Conservation (phyloP, 2,888 invertebrate genomes). For the Stenichneumon culpator region DNA sequence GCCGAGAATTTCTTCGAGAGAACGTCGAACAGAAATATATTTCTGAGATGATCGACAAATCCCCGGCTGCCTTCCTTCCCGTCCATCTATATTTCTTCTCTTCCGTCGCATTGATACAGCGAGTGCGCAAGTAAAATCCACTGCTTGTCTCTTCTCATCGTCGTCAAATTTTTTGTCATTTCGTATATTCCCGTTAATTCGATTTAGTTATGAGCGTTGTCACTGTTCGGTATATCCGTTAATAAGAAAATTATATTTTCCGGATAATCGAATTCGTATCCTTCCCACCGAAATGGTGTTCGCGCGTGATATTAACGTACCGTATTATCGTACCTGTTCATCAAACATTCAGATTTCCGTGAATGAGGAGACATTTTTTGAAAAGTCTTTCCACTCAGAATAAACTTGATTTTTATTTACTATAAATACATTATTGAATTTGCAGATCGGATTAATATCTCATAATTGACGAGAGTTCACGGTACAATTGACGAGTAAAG, state of each 20-base stretch:
- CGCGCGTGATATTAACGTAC: background rate
- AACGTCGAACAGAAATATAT: constrained; percentile 12
- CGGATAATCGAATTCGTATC: background rate
- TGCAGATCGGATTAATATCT: too few species aligned
- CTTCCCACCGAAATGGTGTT: background rate
- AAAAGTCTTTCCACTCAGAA: background rate
- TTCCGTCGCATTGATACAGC: constrained; percentile 19
- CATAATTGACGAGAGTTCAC: too few species aligned
- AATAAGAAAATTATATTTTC: background rate
- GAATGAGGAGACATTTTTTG: too few species aligned
- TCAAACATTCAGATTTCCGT: background rate
- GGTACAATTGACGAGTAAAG: too few species aligned
- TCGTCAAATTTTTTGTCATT: background rate
- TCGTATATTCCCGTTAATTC: background rate
- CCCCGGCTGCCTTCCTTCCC: constrained; percentile 1
- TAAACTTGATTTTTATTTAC: too few species aligned
- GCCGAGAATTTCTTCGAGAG: constrained; percentile 9
- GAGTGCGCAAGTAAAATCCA: constrained; percentile 34
- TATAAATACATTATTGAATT: too few species aligned
- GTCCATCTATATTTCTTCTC: background rate
- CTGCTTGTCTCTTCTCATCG: constrained; percentile 10
- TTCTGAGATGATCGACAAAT: constrained; percentile 29
- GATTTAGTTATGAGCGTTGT: constrained; percentile 1
- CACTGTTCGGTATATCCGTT: background rate
- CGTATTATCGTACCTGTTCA: background rate